These are phyloP conservation scores for Physella acuta DNA, from an alignment of 1,140 invertebrate genomes.

Conservation along the genomic window DNA sequence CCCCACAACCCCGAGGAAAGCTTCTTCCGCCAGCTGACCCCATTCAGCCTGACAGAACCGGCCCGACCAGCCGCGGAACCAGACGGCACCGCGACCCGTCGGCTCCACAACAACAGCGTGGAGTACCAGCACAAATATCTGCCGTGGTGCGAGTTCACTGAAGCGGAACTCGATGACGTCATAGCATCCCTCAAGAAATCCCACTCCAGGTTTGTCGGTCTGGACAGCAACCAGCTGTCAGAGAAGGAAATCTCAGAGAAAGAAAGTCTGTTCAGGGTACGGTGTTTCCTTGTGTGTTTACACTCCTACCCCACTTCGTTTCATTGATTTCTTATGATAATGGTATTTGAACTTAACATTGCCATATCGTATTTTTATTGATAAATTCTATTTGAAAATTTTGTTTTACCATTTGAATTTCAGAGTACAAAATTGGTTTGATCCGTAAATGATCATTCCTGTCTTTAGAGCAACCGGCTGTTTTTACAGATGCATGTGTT, in stretches of 20 bases:
- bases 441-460: too few species aligned
- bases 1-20: too few species aligned
- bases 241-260: slow-evolving; percentile 16
- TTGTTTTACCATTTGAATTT: too few species aligned
- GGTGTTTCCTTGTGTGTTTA: too few species aligned
- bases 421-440: too few species aligned
- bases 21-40: not conserved
- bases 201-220: not conserved
- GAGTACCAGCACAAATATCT: slow-evolving; percentile 2
- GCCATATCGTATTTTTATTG: too few species aligned
- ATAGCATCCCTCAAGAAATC: slow-evolving; percentile 5
- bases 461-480: too few species aligned
- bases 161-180: slow-evolving; percentile 9
- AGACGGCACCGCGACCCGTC: not conserved
- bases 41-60: not conserved
- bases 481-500: too few species aligned
- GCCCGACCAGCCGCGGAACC: not conserved
- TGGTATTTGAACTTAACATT: too few species aligned
- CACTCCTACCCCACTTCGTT: too few species aligned
- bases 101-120: not conserved
- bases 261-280: slow-evolving; percentile 10
- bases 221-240: slow-evolving; percentile 7
- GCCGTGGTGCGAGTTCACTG: slow-evolving; percentile 21
- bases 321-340: too few species aligned
- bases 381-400: too few species aligned